Evolutionary conservation across 2,113 vertebrate genomes (phyloP).

Genomic region (Oxygymnocypris stewartii): DNA sequence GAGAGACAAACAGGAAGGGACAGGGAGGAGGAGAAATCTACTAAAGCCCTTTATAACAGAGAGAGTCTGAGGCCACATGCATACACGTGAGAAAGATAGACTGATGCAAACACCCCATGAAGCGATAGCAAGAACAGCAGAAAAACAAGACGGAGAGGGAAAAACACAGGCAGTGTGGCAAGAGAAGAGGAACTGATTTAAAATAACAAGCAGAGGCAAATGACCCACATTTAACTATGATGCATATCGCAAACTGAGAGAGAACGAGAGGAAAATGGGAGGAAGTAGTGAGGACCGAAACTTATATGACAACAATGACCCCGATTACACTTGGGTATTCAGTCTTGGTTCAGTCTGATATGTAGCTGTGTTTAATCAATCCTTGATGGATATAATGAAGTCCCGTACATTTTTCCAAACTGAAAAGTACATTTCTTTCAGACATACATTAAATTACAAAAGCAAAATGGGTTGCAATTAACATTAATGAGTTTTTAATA

Average conservation of each 20-base stretch:
- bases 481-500: background rate
- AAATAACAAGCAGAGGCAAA: conserved; percentile 53
- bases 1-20: conserved; percentile 41
- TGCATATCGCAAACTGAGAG: background rate
- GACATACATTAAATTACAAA: background rate
- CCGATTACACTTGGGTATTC: background rate
- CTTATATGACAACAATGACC: background rate
- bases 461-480: background rate
- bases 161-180: background rate
- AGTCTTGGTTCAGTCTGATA: background rate
- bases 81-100: conserved; percentile 18
- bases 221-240: conserved; percentile 58
- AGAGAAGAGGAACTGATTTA: conserved; percentile 35
- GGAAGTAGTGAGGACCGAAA: background rate
- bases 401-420: background rate
- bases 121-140: background rate
- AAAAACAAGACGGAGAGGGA: conserved; percentile 4
- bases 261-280: conserved; percentile 33
- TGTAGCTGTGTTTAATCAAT: background rate
- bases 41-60: conserved; percentile 36
- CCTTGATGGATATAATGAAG: background rate
- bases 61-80: background rate
- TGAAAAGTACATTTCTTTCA: background rate
- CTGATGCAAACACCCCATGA: background rate
- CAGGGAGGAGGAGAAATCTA: background rate